These are phyloP conservation scores for Leptodactylus fallax DNA, from an alignment of 2,797 vertebrate species.

Conservation along the genomic window DNA sequence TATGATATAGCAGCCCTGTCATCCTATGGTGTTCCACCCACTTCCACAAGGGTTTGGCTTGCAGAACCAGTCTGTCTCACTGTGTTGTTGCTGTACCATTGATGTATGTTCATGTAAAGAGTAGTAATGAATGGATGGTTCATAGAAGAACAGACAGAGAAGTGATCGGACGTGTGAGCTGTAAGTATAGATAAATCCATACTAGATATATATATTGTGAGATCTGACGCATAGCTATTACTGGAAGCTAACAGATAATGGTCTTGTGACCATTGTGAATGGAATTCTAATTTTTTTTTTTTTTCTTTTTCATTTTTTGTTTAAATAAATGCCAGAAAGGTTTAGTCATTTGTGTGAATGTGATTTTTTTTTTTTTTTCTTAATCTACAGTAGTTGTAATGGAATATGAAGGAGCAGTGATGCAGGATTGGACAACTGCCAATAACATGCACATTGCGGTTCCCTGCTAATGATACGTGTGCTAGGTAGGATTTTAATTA, in stretches of 20 bases:
- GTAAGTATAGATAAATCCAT: constrained; percentile 21
- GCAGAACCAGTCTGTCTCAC: constrained; percentile 36
- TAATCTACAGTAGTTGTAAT: not conserved
- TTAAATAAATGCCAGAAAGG: not conserved
- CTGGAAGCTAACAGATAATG: not conserved
- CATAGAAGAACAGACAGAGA: not conserved
- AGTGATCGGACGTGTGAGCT: not conserved
- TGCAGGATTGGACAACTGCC: constrained; percentile 32
- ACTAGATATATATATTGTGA: not conserved
- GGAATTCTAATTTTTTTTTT: not conserved
- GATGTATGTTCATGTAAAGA: not conserved
- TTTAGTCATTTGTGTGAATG: not conserved
- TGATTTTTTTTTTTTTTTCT: not conserved
- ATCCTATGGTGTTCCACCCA: constrained; percentile 18
- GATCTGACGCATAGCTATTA: not conserved
- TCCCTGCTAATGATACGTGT: not conserved
- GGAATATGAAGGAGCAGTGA: constrained; percentile 4
- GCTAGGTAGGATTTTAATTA: not conserved
- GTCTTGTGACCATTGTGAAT: constrained; percentile 12
- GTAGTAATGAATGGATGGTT: not conserved
- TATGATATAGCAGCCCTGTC: not conserved
- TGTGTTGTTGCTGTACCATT: not conserved
- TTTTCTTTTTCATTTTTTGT: not conserved
- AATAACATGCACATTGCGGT: constrained; percentile 10
- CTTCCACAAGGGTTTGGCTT: constrained; percentile 22